Percentiles rank a stretch among this genome's conserved stretches.
Evolutionary conservation across 2,888 invertebrate genomes (phyloP).

Genomic region (Frankliniella fusca): DNA sequence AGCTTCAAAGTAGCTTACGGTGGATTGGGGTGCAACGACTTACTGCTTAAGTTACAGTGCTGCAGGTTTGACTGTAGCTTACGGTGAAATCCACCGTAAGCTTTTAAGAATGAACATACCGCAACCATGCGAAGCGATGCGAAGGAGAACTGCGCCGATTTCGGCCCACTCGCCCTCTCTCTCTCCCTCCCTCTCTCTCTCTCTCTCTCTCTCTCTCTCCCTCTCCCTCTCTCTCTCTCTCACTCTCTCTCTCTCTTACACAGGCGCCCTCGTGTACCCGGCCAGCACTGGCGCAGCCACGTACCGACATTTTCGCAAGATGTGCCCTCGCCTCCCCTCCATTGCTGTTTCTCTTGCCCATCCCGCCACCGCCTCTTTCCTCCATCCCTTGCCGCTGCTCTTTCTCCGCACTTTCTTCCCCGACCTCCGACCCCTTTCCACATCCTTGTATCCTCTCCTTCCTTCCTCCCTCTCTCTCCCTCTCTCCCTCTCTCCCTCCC

Average conservation of each 20-base stretch:
- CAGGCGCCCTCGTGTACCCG: constrained; percentile 32
- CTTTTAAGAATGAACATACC: too few relatives aligned
- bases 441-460: constrained; percentile 3
- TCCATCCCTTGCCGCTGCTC: constrained; percentile 29
- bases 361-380: too few relatives aligned
- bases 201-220: background rate
- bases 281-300: constrained; percentile 49
- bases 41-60: too few relatives aligned
- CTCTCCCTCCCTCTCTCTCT: constrained; percentile 38
- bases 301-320: background rate
- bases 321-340: constrained; percentile 27
- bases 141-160: too few relatives aligned
- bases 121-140: too few relatives aligned
- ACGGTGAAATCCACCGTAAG: too few relatives aligned
- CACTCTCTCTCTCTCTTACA: constrained; percentile 42
- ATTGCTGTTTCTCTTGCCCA: constrained; percentile 29
- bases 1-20: too few relatives aligned
- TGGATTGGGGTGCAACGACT: too few relatives aligned
- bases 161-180: constrained; percentile 37
- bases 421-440: constrained; percentile 36
- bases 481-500: constrained; percentile 38
- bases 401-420: constrained; percentile 29
- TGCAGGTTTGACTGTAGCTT: too few relatives aligned
- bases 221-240: constrained; percentile 38
- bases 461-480: constrained; percentile 34